Base-by-base conservation (phyloP, 2,888 invertebrate genomes). In the Drosophila algonquin region DNA sequence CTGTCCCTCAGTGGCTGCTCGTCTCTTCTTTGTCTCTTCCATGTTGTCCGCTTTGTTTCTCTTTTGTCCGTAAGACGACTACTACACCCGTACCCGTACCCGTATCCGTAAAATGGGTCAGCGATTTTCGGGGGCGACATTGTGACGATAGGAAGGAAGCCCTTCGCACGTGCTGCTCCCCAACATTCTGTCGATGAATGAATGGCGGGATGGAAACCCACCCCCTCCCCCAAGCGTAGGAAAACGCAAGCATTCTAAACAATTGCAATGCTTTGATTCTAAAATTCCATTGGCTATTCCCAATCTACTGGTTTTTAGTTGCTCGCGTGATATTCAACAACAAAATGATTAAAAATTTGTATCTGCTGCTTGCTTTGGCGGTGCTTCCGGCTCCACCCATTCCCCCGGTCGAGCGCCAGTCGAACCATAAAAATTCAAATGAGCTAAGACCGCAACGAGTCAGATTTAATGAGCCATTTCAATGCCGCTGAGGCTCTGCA, bases 111-210 rank as follows among this genome's bases (percentile, higher is more conserved):
- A 63, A 87, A 77, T 82, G 85, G 86, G 86, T 82, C 88, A 82
- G 82, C 82, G 77, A 77, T 79, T 79, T 82, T 82, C 58, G 81
- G 81, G 72, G 78, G 63, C 75, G 69, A 76, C 87, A 76, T 73
- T 87, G 69, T 65, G 71, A 64, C 65, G 61, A 69, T 65, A 56
- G 62, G 68, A 58, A 63, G 63, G 62, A 57, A 75, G 72, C 72
- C 72, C 58, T 58, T 64, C 50, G 58, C 72, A 73, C 64, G 61
- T 60, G 72, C 72, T 62, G 62, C 63, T 55, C 27, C 9, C 40
- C 55, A 62, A 63, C 62, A 56, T 27, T 52, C 27, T 55, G 16
- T 10, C 44, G 62, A 9, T 14, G 44, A 32, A 16, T 32, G 46
- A 18, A 21, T 1, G 1, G 9, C 18, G 2, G 30, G 27, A 12